Conservation (phyloP, 2,797 vertebrate genomes). For the Triplophysa bombifrons region DNA sequence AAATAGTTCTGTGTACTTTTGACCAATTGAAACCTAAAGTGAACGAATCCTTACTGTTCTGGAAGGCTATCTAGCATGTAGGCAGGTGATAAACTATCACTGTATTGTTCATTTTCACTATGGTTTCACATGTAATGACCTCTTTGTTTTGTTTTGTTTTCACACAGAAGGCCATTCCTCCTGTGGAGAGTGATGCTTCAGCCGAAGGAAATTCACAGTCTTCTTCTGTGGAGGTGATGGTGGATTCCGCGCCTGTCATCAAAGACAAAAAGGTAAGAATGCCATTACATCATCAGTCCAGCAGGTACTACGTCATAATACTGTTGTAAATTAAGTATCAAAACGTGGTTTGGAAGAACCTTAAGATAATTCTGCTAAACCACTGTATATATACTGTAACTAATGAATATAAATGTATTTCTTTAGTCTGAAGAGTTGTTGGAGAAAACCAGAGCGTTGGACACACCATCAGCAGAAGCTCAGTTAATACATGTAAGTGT, state of each 20-base stretch:
- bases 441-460: constrained; percentile 68
- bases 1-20: neutral
- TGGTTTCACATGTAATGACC: constrained; percentile 3
- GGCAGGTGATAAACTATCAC: constrained; percentile 16
- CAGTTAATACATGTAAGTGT: constrained; percentile 79
- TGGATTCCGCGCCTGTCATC: constrained; percentile 75
- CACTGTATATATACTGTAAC: neutral
- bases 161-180: constrained; percentile 67
- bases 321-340: neutral
- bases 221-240: constrained; percentile 66
- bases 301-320: neutral
- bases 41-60: neutral
- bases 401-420: neutral
- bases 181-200: constrained; percentile 62
- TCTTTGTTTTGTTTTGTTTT: constrained; percentile 20
- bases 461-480: constrained; percentile 75
- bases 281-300: neutral
- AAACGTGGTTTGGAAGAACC: neutral
- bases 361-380: neutral
- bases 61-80: neutral
- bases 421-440: constrained; percentile 75
- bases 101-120: neutral
- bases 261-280: constrained; percentile 68
- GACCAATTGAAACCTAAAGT: constrained; percentile 12
- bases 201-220: constrained; percentile 55